Base-by-base conservation (phyloP, 2,113 vertebrate genomes). In the Sigmodon hispidus region DNA sequence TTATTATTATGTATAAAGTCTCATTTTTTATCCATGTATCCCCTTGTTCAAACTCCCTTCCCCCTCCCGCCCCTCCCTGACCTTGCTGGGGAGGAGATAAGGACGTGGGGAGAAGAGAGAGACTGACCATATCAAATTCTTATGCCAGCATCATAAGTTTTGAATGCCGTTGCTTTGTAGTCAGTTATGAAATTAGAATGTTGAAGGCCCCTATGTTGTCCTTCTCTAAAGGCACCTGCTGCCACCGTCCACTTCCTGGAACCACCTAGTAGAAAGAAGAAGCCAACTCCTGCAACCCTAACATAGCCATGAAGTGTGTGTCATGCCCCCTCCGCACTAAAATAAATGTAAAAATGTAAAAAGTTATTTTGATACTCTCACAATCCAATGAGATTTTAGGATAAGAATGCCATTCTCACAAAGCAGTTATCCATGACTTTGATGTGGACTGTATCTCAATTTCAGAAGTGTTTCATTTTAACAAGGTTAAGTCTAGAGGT, bases 341-440 rank as follows among this genome's bases (percentile, higher is more conserved):
- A 80, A 80, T 80, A 57, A 55, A 57, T 55, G 50, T n/a, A 55
- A 80, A 79, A n/a, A n/a, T 24, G 55, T 85, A 24, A 40, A 55
- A 87, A 31, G 52, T 59, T 93, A 57, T 93, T 84, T 26, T 36
- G 31, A 70, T 43, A 40, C 36, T 59, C 43, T 92, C 81, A 8
- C 15, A 94, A 85, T 91, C 67, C 15, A 67, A 19, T 7, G 31
- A n/a, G 86, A 76, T 90, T 92, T 94, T 90, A 87, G 59, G 75
- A 90, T 83, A 24, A 34, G 24, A 26, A 36, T 70, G 17, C 76
- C 59, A 72, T 70, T 92, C 90, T 72, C 85, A 43, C 43, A 77
- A 86, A 92, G 31, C 70, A 83, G 3, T 76, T 40, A 80, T 36
- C 50, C 89, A 2, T 5, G 43, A 90, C 90, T 75, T 36, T 81